These are phyloP conservation scores for Euura lappo DNA, from an alignment of 1,140 invertebrate species.

Conservation along the genomic window DNA sequence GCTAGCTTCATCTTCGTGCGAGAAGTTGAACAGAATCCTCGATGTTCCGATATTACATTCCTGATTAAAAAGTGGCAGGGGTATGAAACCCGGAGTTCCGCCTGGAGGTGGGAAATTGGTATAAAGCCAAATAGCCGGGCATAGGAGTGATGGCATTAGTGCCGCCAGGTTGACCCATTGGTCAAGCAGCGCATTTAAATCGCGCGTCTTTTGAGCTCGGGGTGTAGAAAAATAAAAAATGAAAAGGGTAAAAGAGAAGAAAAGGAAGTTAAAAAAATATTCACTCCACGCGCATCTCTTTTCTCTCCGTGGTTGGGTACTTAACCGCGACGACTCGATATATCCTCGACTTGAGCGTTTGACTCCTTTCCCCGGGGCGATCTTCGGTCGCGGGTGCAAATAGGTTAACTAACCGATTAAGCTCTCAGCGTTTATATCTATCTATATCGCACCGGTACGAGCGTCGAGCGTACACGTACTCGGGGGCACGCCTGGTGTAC, in stretches of 20 bases:
- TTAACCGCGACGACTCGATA: background rate
- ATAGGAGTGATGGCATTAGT: conserved; percentile 35
- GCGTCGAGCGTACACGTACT: too few relatives aligned
- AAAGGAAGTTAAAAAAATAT: background rate
- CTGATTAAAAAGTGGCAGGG: too few relatives aligned
- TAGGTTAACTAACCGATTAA: conserved; percentile 7
- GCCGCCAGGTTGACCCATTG: conserved; percentile 38
- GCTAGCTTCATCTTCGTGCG: too few relatives aligned
- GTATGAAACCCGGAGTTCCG: too few relatives aligned
- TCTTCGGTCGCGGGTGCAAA: background rate
- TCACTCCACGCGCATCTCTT: background rate
- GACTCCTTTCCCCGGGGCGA: background rate
- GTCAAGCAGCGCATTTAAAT: conserved; percentile 35
- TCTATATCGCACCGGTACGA: too few relatives aligned
- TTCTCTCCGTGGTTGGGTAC: background rate
- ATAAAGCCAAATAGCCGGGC: background rate
- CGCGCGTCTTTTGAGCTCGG: conserved; percentile 13
- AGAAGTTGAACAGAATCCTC: too few relatives aligned
- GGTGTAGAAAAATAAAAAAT: background rate
- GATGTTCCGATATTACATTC: too few relatives aligned
- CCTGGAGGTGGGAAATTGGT: too few relatives aligned
- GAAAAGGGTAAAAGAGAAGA: too few relatives aligned
- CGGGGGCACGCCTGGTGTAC: too few relatives aligned
- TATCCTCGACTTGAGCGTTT: background rate
- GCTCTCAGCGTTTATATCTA: background rate